Conservation (phyloP, 2,113 vertebrate genomes). For the Chloroceryle aenea region DNA sequence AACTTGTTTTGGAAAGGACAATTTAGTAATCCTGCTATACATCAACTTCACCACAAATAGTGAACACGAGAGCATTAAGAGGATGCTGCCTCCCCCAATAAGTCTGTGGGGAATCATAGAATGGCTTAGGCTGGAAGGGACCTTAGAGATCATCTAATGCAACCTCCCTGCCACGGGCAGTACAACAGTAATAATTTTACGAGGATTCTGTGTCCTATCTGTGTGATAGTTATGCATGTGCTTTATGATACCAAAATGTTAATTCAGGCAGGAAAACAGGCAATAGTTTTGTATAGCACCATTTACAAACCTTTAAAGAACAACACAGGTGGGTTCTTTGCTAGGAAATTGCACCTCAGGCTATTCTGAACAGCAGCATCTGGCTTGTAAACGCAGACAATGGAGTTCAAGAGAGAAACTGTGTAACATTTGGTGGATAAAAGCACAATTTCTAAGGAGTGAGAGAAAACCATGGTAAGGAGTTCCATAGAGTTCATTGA, state of each 20-base stretch:
- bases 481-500: background rate
- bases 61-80: background rate
- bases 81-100: background rate
- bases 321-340: background rate
- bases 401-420: background rate
- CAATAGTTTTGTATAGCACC: background rate
- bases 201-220: background rate
- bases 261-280: background rate
- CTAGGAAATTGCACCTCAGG: background rate
- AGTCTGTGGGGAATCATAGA: background rate
- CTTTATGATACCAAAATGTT: background rate
- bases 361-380: background rate
- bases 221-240: slow-evolving; percentile 10
- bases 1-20: background rate
- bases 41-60: background rate
- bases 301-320: slow-evolving; percentile 8
- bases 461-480: background rate
- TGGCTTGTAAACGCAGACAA: slow-evolving; percentile 20
- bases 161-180: background rate
- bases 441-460: background rate
- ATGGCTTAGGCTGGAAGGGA: too few relatives aligned
- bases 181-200: background rate
- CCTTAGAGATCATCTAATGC: too few relatives aligned
- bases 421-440: background rate
- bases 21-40: background rate